A percentile compares a stretch with the other conserved stretches of the same genome.
Conservation (phyloP, 2,797 vertebrate genomes). For the Cyprinella venusta region DNA sequence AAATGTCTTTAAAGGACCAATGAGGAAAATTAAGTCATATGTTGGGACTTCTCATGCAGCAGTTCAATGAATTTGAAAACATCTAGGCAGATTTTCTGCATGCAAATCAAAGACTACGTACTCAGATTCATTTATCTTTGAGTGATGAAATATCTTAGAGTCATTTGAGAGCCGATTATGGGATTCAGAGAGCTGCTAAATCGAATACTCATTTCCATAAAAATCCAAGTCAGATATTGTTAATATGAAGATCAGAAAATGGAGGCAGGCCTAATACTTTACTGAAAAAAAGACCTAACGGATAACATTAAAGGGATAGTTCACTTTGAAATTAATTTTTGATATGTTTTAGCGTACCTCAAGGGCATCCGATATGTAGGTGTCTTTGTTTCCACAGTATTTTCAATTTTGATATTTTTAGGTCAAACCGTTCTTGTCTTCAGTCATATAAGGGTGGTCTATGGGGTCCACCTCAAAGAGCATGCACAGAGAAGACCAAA, state of each 20-base stretch:
- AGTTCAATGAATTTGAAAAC: background rate
- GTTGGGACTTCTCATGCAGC: background rate
- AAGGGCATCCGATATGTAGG: no score
- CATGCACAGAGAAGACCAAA: no score
- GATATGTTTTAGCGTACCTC: no score
- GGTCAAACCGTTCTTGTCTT: no score
- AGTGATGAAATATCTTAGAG: background rate
- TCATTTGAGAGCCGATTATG: background rate
- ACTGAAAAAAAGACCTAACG: background rate
- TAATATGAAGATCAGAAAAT: background rate
- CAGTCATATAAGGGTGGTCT: no score
- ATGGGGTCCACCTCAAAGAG: no score
- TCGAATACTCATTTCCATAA: background rate
- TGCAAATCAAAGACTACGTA: constrained; percentile 9
- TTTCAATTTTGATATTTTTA: no score
- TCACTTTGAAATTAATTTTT: no score
- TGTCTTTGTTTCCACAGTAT: no score
- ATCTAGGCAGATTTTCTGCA: background rate
- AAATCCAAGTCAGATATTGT: background rate
- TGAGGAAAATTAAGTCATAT: constrained; percentile 20
- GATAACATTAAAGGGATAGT: no score
- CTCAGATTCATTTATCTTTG: background rate
- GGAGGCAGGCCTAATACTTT: background rate
- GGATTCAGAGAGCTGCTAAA: background rate
- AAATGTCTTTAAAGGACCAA: constrained; percentile 12